phyloP scores from a whole-genome alignment of 2,888 invertebrate genomes.

The Meloe dianella region DNA sequence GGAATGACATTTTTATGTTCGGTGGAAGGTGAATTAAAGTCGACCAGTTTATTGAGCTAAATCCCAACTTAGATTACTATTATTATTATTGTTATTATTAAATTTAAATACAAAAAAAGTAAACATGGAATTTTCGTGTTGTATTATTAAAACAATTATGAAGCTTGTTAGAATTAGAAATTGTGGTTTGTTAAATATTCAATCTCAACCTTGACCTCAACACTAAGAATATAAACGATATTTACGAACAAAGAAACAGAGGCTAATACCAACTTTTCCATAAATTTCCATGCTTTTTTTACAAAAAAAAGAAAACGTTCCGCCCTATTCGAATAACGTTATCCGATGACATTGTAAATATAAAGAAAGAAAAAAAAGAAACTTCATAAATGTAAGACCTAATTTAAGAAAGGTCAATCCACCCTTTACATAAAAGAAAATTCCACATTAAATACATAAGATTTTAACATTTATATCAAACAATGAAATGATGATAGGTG shows the following conservation, averaged over 20 bases:
- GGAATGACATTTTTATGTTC: constrained; percentile 54
- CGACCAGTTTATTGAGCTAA: constrained; percentile 25
- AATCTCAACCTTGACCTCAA: background rate
- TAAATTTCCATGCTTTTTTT: background rate
- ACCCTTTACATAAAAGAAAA: no score
- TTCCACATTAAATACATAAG: no score
- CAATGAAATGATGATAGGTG: constrained; percentile 28
- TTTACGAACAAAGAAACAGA: background rate
- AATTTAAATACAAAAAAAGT: background rate
- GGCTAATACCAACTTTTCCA: background rate
- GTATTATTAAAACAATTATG: background rate
- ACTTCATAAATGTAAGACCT: no score
- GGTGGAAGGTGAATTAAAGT: constrained; percentile 37
- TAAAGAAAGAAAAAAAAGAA: background rate
- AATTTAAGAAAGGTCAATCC: no score
- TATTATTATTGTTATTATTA: background rate
- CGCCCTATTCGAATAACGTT: background rate
- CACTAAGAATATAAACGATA: background rate
- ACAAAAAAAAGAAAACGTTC: background rate
- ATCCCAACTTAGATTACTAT: background rate
- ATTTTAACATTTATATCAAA: background rate
- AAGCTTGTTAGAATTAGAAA: background rate
- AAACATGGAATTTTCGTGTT: background rate
- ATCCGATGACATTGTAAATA: background rate
- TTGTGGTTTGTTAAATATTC: background rate